These are phyloP conservation scores for Temnothorax nylanderi DNA, from an alignment of 1,140 invertebrate species.

Conservation along the genomic window DNA sequence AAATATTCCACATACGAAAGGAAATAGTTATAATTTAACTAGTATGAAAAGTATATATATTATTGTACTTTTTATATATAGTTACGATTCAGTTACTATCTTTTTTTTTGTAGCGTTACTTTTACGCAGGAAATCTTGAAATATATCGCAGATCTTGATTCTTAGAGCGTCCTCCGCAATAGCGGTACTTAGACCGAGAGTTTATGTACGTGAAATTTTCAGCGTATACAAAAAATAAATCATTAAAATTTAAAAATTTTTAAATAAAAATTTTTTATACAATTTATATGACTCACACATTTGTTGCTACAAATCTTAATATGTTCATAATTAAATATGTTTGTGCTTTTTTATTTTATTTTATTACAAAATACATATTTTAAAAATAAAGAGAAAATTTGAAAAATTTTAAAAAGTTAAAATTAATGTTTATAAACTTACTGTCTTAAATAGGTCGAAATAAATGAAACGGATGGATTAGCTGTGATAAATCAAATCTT, in stretches of 20 bases:
- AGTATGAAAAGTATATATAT: not conserved
- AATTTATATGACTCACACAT: not conserved
- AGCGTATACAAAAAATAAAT: not conserved
- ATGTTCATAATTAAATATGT: not conserved
- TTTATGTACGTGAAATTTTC: not conserved
- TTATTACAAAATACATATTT: not conserved
- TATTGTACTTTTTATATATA: not conserved
- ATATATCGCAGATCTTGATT: not conserved
- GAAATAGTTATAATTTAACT: not conserved
- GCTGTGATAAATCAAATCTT: not conserved
- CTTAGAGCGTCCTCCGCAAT: not conserved
- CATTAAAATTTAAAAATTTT: not conserved
- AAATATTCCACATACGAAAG: not conserved
- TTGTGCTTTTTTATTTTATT: not conserved
- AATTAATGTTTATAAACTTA: not conserved
- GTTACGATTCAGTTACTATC: not conserved
- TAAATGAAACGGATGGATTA: not conserved
- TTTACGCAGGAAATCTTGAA: not conserved
- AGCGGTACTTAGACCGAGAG: not conserved
- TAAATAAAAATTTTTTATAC: not conserved
- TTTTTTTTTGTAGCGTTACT: not conserved
- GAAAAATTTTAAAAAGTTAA: not conserved
- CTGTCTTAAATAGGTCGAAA: not conserved
- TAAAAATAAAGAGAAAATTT: not conserved
- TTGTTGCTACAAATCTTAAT: not conserved